Evolutionary conservation across 2,797 vertebrate species (phyloP).

Genomic region (Betta splendens): DNA sequence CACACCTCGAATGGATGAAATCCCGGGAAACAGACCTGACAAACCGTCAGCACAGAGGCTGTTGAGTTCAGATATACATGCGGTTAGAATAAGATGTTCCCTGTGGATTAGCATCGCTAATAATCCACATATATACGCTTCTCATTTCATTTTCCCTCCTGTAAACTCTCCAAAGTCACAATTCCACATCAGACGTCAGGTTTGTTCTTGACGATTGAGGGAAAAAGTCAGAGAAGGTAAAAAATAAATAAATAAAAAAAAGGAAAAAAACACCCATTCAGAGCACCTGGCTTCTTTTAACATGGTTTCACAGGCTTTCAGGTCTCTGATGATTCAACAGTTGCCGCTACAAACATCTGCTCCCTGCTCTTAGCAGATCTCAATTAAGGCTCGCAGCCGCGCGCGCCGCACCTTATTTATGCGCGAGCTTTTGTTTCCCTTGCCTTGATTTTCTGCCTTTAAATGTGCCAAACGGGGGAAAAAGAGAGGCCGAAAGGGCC

Average conservation of each 20-base stretch:
- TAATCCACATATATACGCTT: slow-evolving; percentile 28
- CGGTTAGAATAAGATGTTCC: not conserved
- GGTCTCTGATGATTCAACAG: slow-evolving; percentile 85
- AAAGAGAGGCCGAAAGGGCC: slow-evolving; percentile 66
- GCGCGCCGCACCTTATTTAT: slow-evolving; percentile 72
- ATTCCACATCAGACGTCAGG: slow-evolving; percentile 27
- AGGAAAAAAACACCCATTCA: slow-evolving; percentile 60
- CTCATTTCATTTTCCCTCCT: slow-evolving; percentile 6
- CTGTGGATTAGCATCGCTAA: slow-evolving; percentile 46
- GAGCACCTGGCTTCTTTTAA: slow-evolving; percentile 80
- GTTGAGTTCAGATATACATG: too few relatives aligned
- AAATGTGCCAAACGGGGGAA: slow-evolving; percentile 48
- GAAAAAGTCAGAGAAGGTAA: slow-evolving; percentile 49
- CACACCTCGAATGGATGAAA: too few relatives aligned
- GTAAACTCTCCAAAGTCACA: slow-evolving; percentile 16
- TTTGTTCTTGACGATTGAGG: slow-evolving; percentile 25
- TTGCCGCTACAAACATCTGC: slow-evolving; percentile 84
- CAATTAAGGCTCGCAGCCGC: slow-evolving; percentile 80
- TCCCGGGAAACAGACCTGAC: too few relatives aligned
- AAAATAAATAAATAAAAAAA: slow-evolving; percentile 42
- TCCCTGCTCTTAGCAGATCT: slow-evolving; percentile 83
- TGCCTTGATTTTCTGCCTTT: not conserved
- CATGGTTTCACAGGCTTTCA: slow-evolving; percentile 74
- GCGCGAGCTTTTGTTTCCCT: slow-evolving; percentile 42
- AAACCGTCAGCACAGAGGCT: too few relatives aligned